Conservation (phyloP, 2,888 invertebrate genomes). For the Scelioninae gen. 1 region DNA sequence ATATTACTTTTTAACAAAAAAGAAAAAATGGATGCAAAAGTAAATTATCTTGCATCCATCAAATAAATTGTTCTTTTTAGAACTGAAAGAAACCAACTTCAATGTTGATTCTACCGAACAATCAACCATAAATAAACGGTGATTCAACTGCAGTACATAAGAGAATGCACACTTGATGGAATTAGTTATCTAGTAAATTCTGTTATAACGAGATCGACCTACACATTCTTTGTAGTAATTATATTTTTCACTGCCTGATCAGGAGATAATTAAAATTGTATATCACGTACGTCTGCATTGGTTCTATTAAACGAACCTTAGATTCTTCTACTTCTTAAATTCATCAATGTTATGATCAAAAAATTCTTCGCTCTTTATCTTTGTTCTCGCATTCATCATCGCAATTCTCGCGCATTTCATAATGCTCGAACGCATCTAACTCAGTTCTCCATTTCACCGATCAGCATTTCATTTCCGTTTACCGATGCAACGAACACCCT, state of each 20-base stretch:
- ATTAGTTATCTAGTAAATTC: conserved; percentile 21
- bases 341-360: conserved; percentile 36
- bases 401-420: conserved; percentile 45
- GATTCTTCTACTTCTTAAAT: conserved; percentile 33
- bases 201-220: conserved; percentile 17
- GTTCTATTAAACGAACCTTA: conserved; percentile 23
- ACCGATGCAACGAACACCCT: conserved; percentile 48
- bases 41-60: no score
- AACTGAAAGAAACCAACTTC: no score
- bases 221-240: neutral
- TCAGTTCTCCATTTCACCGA: conserved; percentile 50
- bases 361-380: conserved; percentile 49
- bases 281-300: conserved; percentile 12
- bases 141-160: no score
- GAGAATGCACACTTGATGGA: conserved; percentile 2
- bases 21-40: no score
- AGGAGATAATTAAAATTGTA: conserved; percentile 16
- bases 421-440: conserved; percentile 45
- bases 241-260: conserved; percentile 6
- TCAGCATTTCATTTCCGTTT: conserved; percentile 61
- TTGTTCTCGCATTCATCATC: conserved; percentile 52
- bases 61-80: no score
- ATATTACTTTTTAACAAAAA: no score
- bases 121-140: no score
- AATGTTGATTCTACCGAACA: no score